Conservation (phyloP, 2,113 vertebrate species). For the Dromiciops gliroides region DNA sequence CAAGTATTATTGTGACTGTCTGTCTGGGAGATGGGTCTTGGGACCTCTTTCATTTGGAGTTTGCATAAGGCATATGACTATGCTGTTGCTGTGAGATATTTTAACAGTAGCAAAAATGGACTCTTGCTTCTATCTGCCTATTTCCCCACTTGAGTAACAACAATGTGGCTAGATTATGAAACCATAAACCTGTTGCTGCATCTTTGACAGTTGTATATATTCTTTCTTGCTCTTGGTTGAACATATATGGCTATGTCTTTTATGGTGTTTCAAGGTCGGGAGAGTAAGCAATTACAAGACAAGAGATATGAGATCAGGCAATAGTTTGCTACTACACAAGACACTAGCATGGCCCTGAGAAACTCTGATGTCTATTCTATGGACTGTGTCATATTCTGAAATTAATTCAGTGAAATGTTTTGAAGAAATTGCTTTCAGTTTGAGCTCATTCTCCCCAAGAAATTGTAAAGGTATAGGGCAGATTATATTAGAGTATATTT, state of each 20-base stretch:
- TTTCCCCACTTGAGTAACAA: not conserved
- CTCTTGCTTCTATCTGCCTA: not conserved
- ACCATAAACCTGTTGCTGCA: not conserved
- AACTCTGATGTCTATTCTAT: not conserved
- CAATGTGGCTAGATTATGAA: not conserved
- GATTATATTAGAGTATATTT: not conserved
- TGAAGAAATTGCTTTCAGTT: not conserved
- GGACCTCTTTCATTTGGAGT: fast-evolving
- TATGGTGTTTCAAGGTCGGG: not conserved
- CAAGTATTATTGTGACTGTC: not conserved
- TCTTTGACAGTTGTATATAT: not conserved
- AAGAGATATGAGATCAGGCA: not conserved
- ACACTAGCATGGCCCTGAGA: fast-evolving
- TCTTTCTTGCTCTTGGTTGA: not conserved
- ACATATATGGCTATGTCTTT: not conserved
- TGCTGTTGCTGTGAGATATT: not conserved
- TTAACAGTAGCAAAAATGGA: not conserved
- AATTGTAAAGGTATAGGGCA: not conserved
- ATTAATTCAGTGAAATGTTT: not conserved
- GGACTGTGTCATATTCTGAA: not conserved
- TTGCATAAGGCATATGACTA: not conserved
- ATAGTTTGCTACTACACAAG: not conserved
- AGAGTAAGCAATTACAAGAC: not conserved
- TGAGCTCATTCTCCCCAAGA: not conserved
- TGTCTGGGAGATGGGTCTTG: not conserved